These are phyloP conservation scores for Hermetia illucens DNA, from an alignment of 1,140 invertebrate species.

Conservation along the genomic window DNA sequence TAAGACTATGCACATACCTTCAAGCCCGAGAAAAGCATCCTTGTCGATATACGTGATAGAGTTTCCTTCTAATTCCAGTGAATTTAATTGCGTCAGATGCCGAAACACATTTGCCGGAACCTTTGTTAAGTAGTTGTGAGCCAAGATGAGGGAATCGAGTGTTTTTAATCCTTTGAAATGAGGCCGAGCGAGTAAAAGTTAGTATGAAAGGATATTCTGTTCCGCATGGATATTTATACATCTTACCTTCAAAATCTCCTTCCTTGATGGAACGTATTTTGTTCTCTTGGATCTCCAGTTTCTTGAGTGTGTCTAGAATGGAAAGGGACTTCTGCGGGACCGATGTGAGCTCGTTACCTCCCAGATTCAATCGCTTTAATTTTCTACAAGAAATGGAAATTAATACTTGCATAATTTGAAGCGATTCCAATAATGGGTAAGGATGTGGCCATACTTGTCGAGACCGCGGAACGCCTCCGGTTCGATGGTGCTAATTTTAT, in stretches of 20 bases:
- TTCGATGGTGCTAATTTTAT: slow-evolving; percentile 64
- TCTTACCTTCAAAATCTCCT: slow-evolving; percentile 67
- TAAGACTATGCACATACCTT: slow-evolving; percentile 56
- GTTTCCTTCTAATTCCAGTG: slow-evolving; percentile 75
- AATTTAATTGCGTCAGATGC: slow-evolving; percentile 62
- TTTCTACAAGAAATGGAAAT: slow-evolving; percentile 41
- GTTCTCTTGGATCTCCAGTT: slow-evolving; percentile 79
- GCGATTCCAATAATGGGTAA: neutral
- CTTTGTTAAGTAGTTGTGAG: slow-evolving; percentile 64
- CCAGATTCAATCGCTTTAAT: slow-evolving; percentile 69
- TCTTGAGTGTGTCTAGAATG: slow-evolving; percentile 62
- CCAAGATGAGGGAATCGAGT: slow-evolving; percentile 67
- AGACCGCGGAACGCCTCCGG: slow-evolving; percentile 68
- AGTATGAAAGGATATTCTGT: neutral
- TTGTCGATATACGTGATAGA: slow-evolving; percentile 62
- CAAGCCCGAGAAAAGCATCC: slow-evolving; percentile 67
- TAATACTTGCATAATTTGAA: neutral
- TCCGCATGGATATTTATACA: neutral
- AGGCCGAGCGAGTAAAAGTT: slow-evolving; percentile 8
- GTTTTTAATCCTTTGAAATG: slow-evolving; percentile 49
- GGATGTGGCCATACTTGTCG: slow-evolving; percentile 58
- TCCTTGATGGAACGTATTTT: slow-evolving; percentile 57
- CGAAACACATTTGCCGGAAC: slow-evolving; percentile 67
- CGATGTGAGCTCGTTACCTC: slow-evolving; percentile 60
- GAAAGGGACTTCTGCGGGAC: slow-evolving; percentile 65